Evolutionary conservation across 2,113 vertebrate species (phyloP).

Genomic region (Poeciliopsis retropinna): DNA sequence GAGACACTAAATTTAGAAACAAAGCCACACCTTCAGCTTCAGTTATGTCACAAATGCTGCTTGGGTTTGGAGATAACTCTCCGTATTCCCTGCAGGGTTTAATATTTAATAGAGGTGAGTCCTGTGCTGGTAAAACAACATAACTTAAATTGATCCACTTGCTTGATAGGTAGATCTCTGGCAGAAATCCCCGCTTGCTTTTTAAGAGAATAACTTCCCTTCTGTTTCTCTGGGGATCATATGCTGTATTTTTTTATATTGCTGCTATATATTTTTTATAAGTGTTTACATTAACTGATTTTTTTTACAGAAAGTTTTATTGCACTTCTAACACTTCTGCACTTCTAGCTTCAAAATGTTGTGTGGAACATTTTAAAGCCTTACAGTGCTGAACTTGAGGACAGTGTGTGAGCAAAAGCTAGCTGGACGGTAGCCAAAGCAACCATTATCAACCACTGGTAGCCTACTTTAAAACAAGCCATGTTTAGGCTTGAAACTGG

Average conservation of each 20-base stretch:
- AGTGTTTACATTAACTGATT: not conserved
- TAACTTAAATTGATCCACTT: not conserved
- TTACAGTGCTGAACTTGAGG: constrained; percentile 1
- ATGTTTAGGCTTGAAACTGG: not conserved
- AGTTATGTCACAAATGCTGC: constrained; percentile 9
- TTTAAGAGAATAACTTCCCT: not conserved
- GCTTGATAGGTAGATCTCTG: constrained; percentile 10
- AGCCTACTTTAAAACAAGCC: constrained; percentile 26
- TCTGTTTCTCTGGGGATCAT: not conserved
- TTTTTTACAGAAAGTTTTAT: not conserved
- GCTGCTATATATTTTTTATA: not conserved
- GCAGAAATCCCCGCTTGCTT: not conserved
- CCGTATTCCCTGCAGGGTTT: not conserved
- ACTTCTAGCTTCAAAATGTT: not conserved
- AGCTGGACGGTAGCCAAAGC: constrained; percentile 30
- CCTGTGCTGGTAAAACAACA: constrained; percentile 5
- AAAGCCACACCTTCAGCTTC: not conserved
- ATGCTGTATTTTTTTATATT: not conserved
- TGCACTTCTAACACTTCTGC: constrained; percentile 1
- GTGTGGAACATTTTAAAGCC: constrained; percentile 13
- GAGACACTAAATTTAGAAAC: not conserved
- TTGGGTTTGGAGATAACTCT: not conserved
- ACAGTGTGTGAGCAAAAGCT: constrained; percentile 14
- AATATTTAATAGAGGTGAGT: not conserved
- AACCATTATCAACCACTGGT: constrained; percentile 22